Conservation (phyloP, 2,888 invertebrate genomes). For the Eupithecia inturbata region DNA sequence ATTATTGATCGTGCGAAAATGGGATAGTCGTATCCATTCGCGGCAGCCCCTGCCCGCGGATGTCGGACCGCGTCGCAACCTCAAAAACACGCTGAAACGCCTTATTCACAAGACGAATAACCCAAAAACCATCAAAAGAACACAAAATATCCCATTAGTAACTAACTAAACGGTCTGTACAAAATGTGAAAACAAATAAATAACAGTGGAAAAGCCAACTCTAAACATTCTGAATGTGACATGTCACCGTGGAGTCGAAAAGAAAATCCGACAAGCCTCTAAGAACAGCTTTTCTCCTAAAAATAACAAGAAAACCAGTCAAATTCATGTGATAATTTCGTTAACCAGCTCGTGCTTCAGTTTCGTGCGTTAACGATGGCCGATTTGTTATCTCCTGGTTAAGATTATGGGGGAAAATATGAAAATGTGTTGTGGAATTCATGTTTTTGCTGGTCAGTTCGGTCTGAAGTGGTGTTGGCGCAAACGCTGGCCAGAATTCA, state of each 20-base stretch:
- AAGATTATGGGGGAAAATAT: constrained; percentile 63
- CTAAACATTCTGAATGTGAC: constrained; percentile 53
- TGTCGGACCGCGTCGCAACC: constrained; percentile 73
- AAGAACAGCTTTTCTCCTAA: constrained; percentile 25
- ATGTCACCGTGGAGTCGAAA: constrained; percentile 48
- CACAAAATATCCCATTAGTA: constrained; percentile 43
- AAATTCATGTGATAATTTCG: constrained; percentile 50
- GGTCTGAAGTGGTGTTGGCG: constrained; percentile 80
- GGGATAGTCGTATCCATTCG: constrained; percentile 82
- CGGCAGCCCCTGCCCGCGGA: constrained; percentile 79
- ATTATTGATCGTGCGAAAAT: constrained; percentile 84
- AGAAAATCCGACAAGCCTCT: constrained; percentile 41
- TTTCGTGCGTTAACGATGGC: constrained; percentile 63
- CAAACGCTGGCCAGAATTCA: constrained; percentile 70
- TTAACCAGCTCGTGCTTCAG: constrained; percentile 43
- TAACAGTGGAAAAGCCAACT: constrained; percentile 39
- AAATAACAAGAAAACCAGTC: constrained; percentile 26
- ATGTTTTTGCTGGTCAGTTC: constrained; percentile 65
- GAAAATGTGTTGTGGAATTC: constrained; percentile 66
- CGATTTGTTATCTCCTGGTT: constrained; percentile 69
- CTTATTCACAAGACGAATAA: constrained; percentile 59
- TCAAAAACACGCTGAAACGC: constrained; percentile 74
- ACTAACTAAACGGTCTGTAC: constrained; percentile 48
- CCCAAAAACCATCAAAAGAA: constrained; percentile 36
- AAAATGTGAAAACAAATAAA: constrained; percentile 47